A percentile compares a stretch with the other conserved stretches of the same genome.
Evolutionary conservation across 2,797 vertebrate genomes (phyloP).

Genomic region (Parambassis ranga): DNA sequence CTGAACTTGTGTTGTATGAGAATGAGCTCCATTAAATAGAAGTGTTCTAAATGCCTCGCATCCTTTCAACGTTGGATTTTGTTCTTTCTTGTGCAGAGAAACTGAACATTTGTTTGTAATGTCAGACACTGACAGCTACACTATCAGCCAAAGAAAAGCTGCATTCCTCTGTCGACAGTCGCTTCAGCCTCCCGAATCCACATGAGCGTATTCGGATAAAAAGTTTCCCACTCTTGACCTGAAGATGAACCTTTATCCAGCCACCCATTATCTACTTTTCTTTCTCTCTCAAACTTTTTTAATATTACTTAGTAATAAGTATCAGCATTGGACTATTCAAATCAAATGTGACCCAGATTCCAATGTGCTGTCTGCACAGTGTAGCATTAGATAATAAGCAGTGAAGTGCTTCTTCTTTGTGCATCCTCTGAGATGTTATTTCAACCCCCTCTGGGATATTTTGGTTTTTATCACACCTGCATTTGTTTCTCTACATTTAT

Average conservation of each 20-base stretch:
- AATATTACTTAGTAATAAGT: conserved; percentile 13
- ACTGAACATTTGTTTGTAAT: no score
- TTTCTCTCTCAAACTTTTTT: conserved; percentile 8
- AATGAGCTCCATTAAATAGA: no score
- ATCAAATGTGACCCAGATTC: conserved; percentile 39
- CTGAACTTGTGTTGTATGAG: no score
- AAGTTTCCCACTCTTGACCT: not conserved
- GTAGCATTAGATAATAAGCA: conserved; percentile 13
- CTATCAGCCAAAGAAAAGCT: no score
- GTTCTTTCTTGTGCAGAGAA: no score
- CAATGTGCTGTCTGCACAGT: not conserved
- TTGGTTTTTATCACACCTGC: conserved; percentile 3
- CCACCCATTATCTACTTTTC: not conserved
- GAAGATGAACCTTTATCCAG: conserved; percentile 16
- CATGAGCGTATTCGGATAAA: no score
- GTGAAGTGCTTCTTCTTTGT: not conserved
- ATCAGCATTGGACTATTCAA: conserved; percentile 21
- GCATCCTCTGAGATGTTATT: conserved; percentile 4
- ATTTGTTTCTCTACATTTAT: conserved; percentile 10
- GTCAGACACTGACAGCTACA: no score
- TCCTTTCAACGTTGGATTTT: no score
- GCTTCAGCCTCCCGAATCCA: no score
- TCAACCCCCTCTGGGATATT: conserved; percentile 1
- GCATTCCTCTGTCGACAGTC: no score
- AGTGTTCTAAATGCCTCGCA: no score